A percentile compares a stretch with the other conserved stretches of the same genome.
phyloP scores from a whole-genome alignment of 2,888 invertebrate genomes.

The Dicycla oo region DNA sequence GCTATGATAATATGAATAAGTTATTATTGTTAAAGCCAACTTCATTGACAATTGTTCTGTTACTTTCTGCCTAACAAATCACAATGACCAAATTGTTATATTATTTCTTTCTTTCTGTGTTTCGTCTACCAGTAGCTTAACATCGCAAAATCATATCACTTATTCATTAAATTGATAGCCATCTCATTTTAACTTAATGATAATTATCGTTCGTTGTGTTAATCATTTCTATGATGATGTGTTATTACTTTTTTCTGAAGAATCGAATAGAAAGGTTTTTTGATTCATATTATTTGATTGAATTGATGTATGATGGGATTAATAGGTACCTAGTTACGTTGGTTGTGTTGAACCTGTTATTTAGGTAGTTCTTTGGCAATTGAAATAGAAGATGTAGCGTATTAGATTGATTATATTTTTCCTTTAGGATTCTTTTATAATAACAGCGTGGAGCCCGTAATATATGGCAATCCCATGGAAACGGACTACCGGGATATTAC shows the following conservation, averaged over 20 bases:
- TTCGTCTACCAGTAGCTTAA: conserved; percentile 34
- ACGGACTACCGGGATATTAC: too few species aligned
- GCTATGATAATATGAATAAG: neutral
- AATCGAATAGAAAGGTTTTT: conserved; percentile 54
- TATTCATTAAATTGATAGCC: conserved; percentile 72
- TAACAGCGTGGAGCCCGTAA: too few species aligned
- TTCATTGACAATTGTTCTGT: neutral
- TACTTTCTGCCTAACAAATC: neutral
- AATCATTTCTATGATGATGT: conserved; percentile 74
- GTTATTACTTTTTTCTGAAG: conserved; percentile 74
- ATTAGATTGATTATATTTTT: neutral
- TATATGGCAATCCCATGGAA: too few species aligned
- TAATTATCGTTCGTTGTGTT: conserved; percentile 78
- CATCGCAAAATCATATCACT: conserved; percentile 63
- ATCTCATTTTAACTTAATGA: conserved; percentile 74
- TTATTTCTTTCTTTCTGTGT: conserved; percentile 4
- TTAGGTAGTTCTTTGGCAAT: neutral
- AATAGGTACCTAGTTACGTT: conserved; percentile 15
- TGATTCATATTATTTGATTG: conserved; percentile 58
- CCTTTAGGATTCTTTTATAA: neutral
- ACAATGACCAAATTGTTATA: neutral
- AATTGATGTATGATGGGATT: conserved; percentile 50
- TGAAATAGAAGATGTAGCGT: neutral
- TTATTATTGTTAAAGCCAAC: neutral
- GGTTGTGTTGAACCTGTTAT: neutral